Percentiles rank a stretch among this genome's conserved stretches.
These are phyloP conservation scores for Rhopalosiphum nymphaeae DNA, from an alignment of 2,888 invertebrate species.

Conservation along the genomic window DNA sequence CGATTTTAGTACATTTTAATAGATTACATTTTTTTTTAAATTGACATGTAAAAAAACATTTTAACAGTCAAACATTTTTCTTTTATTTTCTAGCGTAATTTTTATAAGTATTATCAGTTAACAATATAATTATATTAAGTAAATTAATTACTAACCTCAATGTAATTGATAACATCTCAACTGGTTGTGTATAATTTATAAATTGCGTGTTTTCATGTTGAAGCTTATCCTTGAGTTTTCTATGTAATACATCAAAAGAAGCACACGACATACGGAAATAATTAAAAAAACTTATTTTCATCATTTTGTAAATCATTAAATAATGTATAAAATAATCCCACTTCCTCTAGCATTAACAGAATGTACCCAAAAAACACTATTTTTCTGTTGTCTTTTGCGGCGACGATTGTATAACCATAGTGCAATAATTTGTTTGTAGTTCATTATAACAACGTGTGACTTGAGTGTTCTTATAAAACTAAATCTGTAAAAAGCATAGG, in stretches of 20 bases:
- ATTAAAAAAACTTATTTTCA: slow-evolving; percentile 64
- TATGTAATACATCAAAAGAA: slow-evolving; percentile 64
- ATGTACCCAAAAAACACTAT: slow-evolving; percentile 53
- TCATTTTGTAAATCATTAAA: slow-evolving; percentile 53
- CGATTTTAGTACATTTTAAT: slow-evolving; percentile 45
- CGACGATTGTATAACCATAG: slow-evolving; percentile 46
- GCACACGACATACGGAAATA: slow-evolving; percentile 65
- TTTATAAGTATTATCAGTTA: slow-evolving; percentile 46
- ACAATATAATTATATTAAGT: slow-evolving; percentile 35
- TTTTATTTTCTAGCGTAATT: slow-evolving; percentile 45
- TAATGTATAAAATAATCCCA: slow-evolving; percentile 45
- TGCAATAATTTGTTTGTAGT: slow-evolving; percentile 40
- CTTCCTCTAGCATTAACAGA: slow-evolving; percentile 48
- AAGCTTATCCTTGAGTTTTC: slow-evolving; percentile 53
- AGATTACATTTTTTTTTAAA: slow-evolving; percentile 19
- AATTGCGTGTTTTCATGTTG: slow-evolving; percentile 65
- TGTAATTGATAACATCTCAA: slow-evolving; percentile 65
- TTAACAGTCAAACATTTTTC: slow-evolving; percentile 31
- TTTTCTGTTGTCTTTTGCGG: slow-evolving; percentile 53
- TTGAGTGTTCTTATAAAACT: slow-evolving; percentile 48
- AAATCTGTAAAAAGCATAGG: not conserved
- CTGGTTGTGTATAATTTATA: slow-evolving; percentile 65
- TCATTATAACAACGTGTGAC: slow-evolving; percentile 34
- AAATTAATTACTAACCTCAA: slow-evolving; percentile 62
- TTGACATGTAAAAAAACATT: slow-evolving; percentile 48